These are phyloP conservation scores for Pagrus major DNA, from an alignment of 2,113 vertebrate genomes.

Conservation along the genomic window DNA sequence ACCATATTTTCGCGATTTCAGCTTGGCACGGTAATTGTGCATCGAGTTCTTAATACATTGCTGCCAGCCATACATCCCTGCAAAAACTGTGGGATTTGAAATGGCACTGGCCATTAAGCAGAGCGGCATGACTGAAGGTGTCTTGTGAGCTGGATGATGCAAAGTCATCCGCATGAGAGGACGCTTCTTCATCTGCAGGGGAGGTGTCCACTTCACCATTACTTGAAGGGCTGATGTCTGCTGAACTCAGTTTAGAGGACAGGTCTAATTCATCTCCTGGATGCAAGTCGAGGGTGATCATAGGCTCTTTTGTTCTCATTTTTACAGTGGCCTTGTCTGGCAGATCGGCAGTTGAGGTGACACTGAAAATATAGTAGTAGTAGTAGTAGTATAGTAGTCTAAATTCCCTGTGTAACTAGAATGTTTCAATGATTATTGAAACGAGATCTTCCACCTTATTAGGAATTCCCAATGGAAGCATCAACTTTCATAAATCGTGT, in stretches of 20 bases:
- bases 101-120: constrained; percentile 5
- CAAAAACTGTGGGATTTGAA: neutral
- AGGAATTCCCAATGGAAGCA: constrained; percentile 6
- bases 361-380: constrained; percentile 22
- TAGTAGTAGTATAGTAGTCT: constrained; percentile 15
- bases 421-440: constrained; percentile 1
- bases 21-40: constrained; percentile 19
- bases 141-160: constrained; percentile 5
- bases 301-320: constrained; percentile 6
- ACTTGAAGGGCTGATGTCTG: too few species aligned
- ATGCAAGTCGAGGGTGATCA: neutral
- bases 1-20: constrained; percentile 9
- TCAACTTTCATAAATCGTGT: constrained; percentile 7
- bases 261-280: neutral
- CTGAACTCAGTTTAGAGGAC: constrained; percentile 15
- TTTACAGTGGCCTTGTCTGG: constrained; percentile 25
- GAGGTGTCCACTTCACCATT: too few species aligned
- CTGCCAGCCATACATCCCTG: neutral
- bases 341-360: constrained; percentile 36
- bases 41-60: neutral
- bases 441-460: constrained; percentile 16
- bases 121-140: constrained; percentile 11
- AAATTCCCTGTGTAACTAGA: constrained; percentile 16
- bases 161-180: too few species aligned
- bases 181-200: too few species aligned